These are phyloP conservation scores for Nemopilema nomurai DNA, from an alignment of 30 jellyfish, hydroid and myxozoan species.

Conservation along the genomic window DNA sequence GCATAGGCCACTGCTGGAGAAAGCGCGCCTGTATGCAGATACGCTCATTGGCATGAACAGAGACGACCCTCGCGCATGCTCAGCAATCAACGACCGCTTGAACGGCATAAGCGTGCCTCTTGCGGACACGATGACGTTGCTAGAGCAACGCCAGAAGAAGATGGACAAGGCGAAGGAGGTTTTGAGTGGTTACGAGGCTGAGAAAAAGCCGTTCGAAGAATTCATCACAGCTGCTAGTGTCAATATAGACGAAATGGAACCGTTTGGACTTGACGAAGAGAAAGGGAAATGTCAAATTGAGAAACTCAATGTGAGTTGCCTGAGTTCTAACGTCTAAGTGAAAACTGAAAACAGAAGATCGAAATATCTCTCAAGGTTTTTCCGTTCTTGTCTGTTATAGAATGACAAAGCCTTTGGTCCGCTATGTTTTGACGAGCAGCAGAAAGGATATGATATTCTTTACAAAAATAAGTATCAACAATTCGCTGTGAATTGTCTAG, in stretches of 20 bases:
- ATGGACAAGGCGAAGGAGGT: constrained; percentile 59
- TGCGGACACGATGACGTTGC: constrained; percentile 64
- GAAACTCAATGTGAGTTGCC: constrained; percentile 76
- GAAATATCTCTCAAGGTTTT: not conserved
- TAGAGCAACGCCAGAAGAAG: constrained; percentile 78
- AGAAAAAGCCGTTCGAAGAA: constrained; percentile 85
- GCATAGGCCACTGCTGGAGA: constrained; percentile 79
- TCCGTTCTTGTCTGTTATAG: not conserved
- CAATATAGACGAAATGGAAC: constrained; percentile 64
- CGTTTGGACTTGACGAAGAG: constrained; percentile 76
- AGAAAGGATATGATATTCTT: too few relatives aligned
- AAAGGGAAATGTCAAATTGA: constrained; percentile 74
- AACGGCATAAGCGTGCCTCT: constrained; percentile 82
- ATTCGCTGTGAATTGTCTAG: too few relatives aligned
- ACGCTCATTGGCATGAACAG: constrained; percentile 54
- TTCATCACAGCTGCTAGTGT: constrained; percentile 60
- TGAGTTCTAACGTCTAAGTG: not conserved
- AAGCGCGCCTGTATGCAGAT: constrained; percentile 72
- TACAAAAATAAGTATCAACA: too few relatives aligned
- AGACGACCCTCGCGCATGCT: constrained; percentile 81
- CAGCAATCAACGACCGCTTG: constrained; percentile 78
- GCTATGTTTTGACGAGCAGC: too few relatives aligned
- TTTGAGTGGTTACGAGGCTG: constrained; percentile 72
- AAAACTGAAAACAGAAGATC: not conserved
- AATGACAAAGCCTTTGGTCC: too few relatives aligned